Percentiles rank a stretch among this genome's conserved stretches.
phyloP scores from a whole-genome alignment of 2,797 vertebrate genomes.

The Fringilla coelebs region DNA sequence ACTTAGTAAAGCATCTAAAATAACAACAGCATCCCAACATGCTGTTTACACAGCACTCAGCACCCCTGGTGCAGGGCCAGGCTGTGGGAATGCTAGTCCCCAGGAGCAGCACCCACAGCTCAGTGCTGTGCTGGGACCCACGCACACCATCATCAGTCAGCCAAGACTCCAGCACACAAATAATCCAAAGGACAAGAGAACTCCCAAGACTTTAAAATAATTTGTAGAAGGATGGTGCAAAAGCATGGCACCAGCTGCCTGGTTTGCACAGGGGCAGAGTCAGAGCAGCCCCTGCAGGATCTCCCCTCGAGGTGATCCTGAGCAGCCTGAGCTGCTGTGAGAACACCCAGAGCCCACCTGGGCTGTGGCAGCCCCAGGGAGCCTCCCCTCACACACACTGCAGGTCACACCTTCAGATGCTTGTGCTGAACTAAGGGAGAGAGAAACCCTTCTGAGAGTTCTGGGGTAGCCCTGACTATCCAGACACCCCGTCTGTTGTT shows the following conservation, averaged over 20 bases:
- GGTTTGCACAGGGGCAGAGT: neutral
- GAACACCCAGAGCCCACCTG: neutral
- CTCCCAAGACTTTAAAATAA: neutral
- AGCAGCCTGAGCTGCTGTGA: neutral
- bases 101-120: neutral
- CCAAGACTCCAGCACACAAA: neutral
- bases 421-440: neutral
- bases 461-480: neutral
- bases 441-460: neutral
- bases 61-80: neutral
- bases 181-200: neutral
- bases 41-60: neutral
- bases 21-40: neutral
- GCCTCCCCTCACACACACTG: neutral
- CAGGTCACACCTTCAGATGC: neutral
- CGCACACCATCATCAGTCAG: neutral
- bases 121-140: rapidly evolving
- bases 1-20: neutral
- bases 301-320: neutral
- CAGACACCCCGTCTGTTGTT: neutral
- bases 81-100: neutral
- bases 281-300: neutral
- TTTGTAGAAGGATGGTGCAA: neutral
- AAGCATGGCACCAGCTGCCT: neutral
- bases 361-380: neutral